These are phyloP conservation scores for Candoia aspera DNA, from an alignment of 2,113 vertebrate species.

Conservation along the genomic window DNA sequence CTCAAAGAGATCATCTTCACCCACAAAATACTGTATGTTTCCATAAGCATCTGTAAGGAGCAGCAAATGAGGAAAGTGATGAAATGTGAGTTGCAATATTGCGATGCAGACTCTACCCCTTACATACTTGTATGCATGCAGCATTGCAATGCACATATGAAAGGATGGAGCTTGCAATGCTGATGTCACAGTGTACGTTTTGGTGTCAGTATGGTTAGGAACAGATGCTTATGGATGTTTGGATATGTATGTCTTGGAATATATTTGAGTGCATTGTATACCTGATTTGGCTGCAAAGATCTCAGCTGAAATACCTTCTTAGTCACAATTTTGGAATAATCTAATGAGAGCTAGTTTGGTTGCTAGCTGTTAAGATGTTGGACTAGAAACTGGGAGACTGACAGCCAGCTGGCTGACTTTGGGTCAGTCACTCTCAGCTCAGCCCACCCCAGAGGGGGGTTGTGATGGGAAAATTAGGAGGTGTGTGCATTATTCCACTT, in stretches of 20 bases:
- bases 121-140: neutral
- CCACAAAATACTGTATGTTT: too few species aligned
- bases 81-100: neutral
- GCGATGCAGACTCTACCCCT: neutral
- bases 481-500: neutral
- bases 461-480: neutral
- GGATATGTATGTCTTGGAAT: neutral
- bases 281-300: neutral
- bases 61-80: neutral
- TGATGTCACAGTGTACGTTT: neutral
- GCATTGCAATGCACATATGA: neutral
- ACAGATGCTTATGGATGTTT: neutral
- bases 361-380: neutral
- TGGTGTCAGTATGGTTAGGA: neutral
- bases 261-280: neutral
- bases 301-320: neutral
- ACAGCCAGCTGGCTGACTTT: neutral
- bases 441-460: neutral
- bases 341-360: neutral
- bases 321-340: neutral
- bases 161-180: neutral
- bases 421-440: neutral
- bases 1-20: neutral
- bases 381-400: neutral
- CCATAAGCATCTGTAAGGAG: neutral